phyloP scores from a whole-genome alignment of 1,140 invertebrate genomes.

The Macrostomum lignano region DNA sequence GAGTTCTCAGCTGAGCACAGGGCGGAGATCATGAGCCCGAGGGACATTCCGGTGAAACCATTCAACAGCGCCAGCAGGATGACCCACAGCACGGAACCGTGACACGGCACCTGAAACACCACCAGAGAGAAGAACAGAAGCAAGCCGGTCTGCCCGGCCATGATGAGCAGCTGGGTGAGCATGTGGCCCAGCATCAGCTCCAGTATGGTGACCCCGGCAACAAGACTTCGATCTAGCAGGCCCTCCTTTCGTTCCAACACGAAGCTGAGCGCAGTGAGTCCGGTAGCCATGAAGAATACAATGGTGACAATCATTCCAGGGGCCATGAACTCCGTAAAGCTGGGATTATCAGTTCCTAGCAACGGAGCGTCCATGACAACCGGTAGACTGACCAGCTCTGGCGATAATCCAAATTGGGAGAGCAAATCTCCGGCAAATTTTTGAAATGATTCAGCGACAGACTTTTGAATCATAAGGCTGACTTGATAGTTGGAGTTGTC shows the following conservation, averaged over 20 bases:
- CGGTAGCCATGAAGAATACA: constrained; percentile 72
- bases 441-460: no score
- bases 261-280: constrained; percentile 61
- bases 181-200: constrained; percentile 72
- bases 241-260: constrained; percentile 45
- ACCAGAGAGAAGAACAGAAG: constrained; percentile 53
- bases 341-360: no score
- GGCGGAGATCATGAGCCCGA: constrained; percentile 60
- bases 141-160: constrained; percentile 59
- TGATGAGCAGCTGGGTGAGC: constrained; percentile 63
- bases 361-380: no score
- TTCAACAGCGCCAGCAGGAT: constrained; percentile 41
- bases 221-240: no score
- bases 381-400: no score
- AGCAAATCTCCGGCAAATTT: no score
- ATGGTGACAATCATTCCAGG: constrained; percentile 55
- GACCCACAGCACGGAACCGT: constrained; percentile 45
- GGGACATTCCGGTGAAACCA: constrained; percentile 68
- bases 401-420: no score
- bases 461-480: no score
- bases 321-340: no score
- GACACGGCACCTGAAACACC: constrained; percentile 37
- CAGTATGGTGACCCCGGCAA: no score
- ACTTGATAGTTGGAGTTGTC: no score
- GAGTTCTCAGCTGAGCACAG: constrained; percentile 58